These are phyloP conservation scores for Hydra vulgaris DNA, from an alignment of 30 jellyfish, hydroid and myxozoan genomes.

Conservation along the genomic window DNA sequence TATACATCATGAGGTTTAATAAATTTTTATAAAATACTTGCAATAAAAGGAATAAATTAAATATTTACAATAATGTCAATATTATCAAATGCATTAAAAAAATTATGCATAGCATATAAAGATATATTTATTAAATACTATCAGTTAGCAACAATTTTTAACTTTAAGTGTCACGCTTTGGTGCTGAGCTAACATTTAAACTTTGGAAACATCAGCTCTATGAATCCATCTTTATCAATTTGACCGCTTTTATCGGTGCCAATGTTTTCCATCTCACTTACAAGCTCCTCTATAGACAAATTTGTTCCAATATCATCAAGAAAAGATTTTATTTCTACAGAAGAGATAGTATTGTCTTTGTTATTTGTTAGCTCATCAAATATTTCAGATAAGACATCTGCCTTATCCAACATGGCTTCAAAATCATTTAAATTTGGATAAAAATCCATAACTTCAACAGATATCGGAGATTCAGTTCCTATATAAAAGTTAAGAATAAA, in stretches of 20 bases:
- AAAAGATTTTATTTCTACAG: slow-evolving; percentile 44
- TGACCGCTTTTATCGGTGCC: slow-evolving; percentile 46
- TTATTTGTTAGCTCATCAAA: slow-evolving; percentile 54
- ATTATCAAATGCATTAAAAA: background rate
- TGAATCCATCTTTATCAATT: slow-evolving; percentile 61
- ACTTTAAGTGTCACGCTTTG: too few species aligned
- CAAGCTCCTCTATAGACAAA: slow-evolving; percentile 39
- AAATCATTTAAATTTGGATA: slow-evolving; percentile 62
- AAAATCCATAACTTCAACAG: slow-evolving; percentile 52
- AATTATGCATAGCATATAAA: background rate
- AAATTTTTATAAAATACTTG: background rate
- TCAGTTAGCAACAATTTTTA: too few species aligned
- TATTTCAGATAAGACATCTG: slow-evolving; percentile 59
- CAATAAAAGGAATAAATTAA: background rate
- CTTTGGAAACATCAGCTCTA: slow-evolving; percentile 79
- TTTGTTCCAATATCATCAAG: slow-evolving; percentile 75
- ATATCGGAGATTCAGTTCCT: slow-evolving; percentile 48
- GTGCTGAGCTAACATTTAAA: slow-evolving; percentile 21
- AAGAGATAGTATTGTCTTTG: slow-evolving; percentile 39
- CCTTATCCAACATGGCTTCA: slow-evolving; percentile 79
- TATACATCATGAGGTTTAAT: too few species aligned
- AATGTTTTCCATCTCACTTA: slow-evolving; percentile 29
- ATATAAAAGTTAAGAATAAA: background rate
- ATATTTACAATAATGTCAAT: background rate
- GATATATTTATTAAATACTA: background rate